Evolutionary conservation across 2,888 invertebrate genomes (phyloP).

Genomic region (Margaritifera margaritifera): DNA sequence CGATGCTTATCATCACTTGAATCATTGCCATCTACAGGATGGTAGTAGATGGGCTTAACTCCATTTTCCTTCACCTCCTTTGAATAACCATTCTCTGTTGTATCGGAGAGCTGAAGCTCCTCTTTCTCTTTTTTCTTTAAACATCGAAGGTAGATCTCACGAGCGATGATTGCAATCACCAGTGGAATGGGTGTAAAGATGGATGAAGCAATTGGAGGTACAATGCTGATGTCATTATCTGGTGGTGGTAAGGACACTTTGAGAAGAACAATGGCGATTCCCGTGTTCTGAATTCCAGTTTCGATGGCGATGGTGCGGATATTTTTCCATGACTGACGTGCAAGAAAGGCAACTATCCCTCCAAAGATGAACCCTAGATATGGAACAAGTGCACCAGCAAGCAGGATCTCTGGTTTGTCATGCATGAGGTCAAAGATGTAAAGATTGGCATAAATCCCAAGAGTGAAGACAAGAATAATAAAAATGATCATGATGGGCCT

Average conservation of each 20-base stretch:
- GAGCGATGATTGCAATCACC: slow-evolving; percentile 46
- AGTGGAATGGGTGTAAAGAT: slow-evolving; percentile 66
- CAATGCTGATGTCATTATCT: slow-evolving; percentile 80
- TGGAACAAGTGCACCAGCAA: slow-evolving; percentile 73
- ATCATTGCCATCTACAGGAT: slow-evolving; percentile 1
- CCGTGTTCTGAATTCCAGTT: slow-evolving; percentile 88
- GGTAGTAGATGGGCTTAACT: not conserved
- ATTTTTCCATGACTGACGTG: slow-evolving; percentile 71
- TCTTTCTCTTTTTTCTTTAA: slow-evolving; percentile 23
- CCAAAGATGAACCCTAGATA: slow-evolving; percentile 74
- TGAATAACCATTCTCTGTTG: slow-evolving; percentile 14
- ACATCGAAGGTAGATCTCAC: slow-evolving; percentile 48
- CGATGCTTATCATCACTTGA: too few relatives aligned
- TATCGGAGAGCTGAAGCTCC: slow-evolving; percentile 28
- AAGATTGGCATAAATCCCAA: slow-evolving; percentile 73
- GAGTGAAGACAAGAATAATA: slow-evolving; percentile 72
- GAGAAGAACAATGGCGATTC: slow-evolving; percentile 73
- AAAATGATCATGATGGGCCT: slow-evolving; percentile 73
- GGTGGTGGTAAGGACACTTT: slow-evolving; percentile 63
- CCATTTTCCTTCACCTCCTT: not conserved
- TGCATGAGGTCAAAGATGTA: slow-evolving; percentile 73
- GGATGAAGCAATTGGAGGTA: slow-evolving; percentile 62
- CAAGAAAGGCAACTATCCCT: slow-evolving; percentile 60
- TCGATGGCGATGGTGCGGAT: slow-evolving; percentile 88
- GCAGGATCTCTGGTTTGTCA: slow-evolving; percentile 56